A percentile compares a stretch with the other conserved stretches of the same genome.
phyloP scores from a whole-genome alignment of 2,888 invertebrate species.

The Netelia inedita region DNA sequence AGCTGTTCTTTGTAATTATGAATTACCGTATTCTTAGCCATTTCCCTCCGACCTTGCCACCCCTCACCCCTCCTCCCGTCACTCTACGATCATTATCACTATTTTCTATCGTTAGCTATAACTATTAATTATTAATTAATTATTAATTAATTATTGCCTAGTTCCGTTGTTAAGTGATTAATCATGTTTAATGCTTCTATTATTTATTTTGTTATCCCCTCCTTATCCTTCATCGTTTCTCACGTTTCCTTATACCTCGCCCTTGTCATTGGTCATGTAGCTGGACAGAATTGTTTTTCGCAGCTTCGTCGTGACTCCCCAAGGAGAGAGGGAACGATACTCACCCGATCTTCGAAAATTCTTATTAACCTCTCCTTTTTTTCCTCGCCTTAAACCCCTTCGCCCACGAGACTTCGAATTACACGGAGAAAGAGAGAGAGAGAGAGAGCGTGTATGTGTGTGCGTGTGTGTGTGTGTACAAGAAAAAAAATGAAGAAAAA shows the following conservation, averaged over 20 bases:
- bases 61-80: too few relatives aligned
- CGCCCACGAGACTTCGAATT: conserved; percentile 38
- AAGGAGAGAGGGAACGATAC: not conserved
- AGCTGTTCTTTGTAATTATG: conserved; percentile 82
- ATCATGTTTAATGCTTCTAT: conserved; percentile 85
- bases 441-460: not conserved
- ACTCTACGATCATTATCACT: conserved; percentile 73
- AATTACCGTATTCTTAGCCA: conserved; percentile 76
- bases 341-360: conserved; percentile 1
- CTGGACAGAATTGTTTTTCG: conserved; percentile 14
- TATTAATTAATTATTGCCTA: conserved; percentile 77
- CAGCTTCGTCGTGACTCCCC: not conserved
- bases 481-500: conserved; percentile 15
- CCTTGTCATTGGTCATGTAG: not conserved
- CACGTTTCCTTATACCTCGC: conserved; percentile 1
- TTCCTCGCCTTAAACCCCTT: conserved; percentile 31
- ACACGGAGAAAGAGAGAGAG: conserved; percentile 7
- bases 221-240: conserved; percentile 66
- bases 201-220: conserved; percentile 85
- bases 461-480: not conserved
- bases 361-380: not conserved
- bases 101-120: conserved; percentile 75
- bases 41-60: conserved; percentile 47
- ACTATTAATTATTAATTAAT: conserved; percentile 75
- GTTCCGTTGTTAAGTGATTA: conserved; percentile 84